These are phyloP conservation scores for Chondrosia reniformis DNA, from an alignment of 37 sponge, comb jelly and placozoan genomes.

Conservation along the genomic window DNA sequence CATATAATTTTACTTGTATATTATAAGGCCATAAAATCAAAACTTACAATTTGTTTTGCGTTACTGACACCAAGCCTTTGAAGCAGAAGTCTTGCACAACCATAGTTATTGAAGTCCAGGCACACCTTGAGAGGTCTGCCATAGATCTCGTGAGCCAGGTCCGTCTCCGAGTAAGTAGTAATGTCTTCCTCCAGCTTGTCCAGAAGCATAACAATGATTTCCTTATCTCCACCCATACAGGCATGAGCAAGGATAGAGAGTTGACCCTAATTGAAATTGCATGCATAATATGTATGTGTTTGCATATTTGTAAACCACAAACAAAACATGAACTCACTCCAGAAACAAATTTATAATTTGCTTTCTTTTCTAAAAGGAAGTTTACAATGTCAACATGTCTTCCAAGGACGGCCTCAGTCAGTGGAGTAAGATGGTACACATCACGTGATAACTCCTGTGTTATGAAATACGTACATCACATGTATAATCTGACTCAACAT, in stretches of 20 bases:
- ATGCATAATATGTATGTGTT: background rate
- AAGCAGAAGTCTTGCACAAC: too few species aligned
- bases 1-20: too few species aligned
- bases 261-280: background rate
- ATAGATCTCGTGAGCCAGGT: too few species aligned
- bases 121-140: too few species aligned
- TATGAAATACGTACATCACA: too few species aligned
- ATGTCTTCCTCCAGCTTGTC: background rate
- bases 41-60: too few species aligned
- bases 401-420: background rate
- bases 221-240: background rate
- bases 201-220: background rate
- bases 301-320: background rate
- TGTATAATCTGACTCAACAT: too few species aligned
- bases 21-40: too few species aligned
- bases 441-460: background rate
- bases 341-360: background rate
- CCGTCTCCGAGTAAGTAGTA: too few species aligned
- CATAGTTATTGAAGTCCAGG: too few species aligned
- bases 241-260: background rate
- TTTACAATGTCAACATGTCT: background rate
- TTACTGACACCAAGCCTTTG: too few species aligned
- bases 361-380: background rate
- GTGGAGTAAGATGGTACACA: background rate
- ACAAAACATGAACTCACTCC: background rate